phyloP scores from a whole-genome alignment of 2,797 vertebrate species.

The Onychomys torridus region DNA sequence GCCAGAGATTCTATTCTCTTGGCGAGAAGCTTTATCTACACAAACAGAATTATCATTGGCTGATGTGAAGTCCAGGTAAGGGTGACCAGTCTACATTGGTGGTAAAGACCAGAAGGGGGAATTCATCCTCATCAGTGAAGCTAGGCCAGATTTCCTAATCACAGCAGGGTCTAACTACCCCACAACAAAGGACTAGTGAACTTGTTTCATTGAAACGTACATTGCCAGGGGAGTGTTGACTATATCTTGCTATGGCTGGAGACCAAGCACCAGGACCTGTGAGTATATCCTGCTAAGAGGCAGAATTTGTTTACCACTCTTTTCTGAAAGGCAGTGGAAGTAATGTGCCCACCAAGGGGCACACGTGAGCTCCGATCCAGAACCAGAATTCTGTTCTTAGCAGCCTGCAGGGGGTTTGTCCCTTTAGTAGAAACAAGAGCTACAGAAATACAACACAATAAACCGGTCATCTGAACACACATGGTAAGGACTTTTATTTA shows the following conservation, averaged over 20 bases:
- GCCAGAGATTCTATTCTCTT: not conserved
- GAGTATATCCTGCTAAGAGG: not conserved
- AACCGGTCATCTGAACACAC: constrained; percentile 65
- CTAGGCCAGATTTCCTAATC: not conserved
- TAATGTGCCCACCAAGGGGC: no score
- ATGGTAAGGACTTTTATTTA: constrained; percentile 55
- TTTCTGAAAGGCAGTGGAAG: not conserved
- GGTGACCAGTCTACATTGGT: not conserved
- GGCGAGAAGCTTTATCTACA: not conserved
- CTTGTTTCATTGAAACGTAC: not conserved
- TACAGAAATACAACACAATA: constrained; percentile 82
- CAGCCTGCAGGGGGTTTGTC: constrained; percentile 83
- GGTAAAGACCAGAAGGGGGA: not conserved
- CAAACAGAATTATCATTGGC: not conserved
- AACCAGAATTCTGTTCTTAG: constrained; percentile 76
- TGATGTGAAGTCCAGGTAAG: not conserved
- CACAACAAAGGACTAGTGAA: not conserved
- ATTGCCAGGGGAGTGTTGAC: not conserved
- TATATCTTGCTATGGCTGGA: rapidly evolving
- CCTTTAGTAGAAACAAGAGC: constrained; percentile 85
- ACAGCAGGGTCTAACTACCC: not conserved
- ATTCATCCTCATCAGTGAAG: not conserved
- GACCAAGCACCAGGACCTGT: not conserved
- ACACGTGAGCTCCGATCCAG: not conserved
- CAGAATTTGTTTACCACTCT: not conserved